A percentile compares a stretch with the other conserved stretches of the same genome.
Evolutionary conservation across 2,797 vertebrate genomes (phyloP).

Genomic region (Acanthurus tractus): DNA sequence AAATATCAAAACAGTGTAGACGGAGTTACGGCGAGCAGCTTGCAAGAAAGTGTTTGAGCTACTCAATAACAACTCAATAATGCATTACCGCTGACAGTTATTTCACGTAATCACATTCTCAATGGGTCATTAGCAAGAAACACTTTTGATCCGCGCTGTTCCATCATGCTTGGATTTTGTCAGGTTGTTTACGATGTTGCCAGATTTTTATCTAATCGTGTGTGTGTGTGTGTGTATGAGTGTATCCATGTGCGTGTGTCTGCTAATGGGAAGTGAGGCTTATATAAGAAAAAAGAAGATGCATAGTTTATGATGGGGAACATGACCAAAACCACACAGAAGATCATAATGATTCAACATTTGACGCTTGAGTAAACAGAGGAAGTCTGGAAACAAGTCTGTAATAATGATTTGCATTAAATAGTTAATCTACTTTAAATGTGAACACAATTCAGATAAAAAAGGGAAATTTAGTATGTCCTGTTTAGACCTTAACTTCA

Average conservation of each 20-base stretch:
- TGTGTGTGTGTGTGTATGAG: constrained; percentile 16
- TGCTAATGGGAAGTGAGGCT: constrained; percentile 57
- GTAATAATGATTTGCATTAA: background rate
- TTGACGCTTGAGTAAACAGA: constrained; percentile 14
- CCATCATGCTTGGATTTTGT: constrained; percentile 41
- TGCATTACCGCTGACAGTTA: constrained; percentile 57
- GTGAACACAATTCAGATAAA: background rate
- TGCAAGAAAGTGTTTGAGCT: constrained; percentile 48
- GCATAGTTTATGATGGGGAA: constrained; percentile 39
- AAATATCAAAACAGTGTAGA: constrained; percentile 35
- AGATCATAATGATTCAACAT: constrained; percentile 51
- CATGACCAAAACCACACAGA: constrained; percentile 36
- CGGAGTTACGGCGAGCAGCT: constrained; percentile 26
- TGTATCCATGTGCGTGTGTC: background rate
- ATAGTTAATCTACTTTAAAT: constrained; percentile 23
- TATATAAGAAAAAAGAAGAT: constrained; percentile 1
- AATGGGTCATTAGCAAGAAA: constrained; percentile 60
- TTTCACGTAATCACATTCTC: constrained; percentile 55
- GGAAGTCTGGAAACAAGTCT: constrained; percentile 30
- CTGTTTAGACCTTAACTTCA: constrained; percentile 12
- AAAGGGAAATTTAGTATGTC: background rate
- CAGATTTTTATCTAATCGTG: constrained; percentile 9
- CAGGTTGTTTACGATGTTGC: constrained; percentile 43
- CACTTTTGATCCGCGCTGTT: constrained; percentile 45
- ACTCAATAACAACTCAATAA: constrained; percentile 62